Conservation (phyloP, 2,113 vertebrate genomes). For the Megaceryle maxima region DNA sequence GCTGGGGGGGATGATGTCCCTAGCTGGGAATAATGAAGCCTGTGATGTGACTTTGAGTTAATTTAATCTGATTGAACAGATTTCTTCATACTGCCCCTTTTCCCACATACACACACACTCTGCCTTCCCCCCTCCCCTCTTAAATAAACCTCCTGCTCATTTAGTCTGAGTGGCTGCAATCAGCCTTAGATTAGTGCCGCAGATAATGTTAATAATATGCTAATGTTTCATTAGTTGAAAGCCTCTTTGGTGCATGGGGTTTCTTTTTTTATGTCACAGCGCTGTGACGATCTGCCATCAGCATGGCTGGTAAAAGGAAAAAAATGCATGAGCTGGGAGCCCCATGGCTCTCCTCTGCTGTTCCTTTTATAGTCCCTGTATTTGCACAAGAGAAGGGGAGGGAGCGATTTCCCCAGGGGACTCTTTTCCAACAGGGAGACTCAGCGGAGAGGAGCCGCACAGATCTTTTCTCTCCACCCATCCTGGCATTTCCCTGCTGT, state of each 20-base stretch:
- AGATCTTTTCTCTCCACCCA: background rate
- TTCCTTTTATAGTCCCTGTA: background rate
- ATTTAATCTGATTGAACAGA: slow-evolving; percentile 60
- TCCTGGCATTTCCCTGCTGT: background rate
- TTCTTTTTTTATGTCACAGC: slow-evolving; percentile 70
- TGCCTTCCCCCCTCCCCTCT: slow-evolving; percentile 35
- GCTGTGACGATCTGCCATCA: slow-evolving; percentile 59
- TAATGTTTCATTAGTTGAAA: slow-evolving; percentile 92
- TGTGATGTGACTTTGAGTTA: slow-evolving; percentile 26
- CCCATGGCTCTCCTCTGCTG: slow-evolving; percentile 52
- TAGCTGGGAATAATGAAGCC: background rate
- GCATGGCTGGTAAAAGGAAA: slow-evolving; percentile 22
- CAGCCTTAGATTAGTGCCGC: slow-evolving; percentile 75
- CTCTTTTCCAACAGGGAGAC: background rate
- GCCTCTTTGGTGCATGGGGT: slow-evolving; percentile 68
- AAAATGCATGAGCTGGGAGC: slow-evolving; percentile 40
- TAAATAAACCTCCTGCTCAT: slow-evolving; percentile 81
- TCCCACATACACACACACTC: background rate
- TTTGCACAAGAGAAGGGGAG: slow-evolving; percentile 22
- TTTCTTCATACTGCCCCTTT: slow-evolving; percentile 46
- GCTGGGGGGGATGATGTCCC: background rate
- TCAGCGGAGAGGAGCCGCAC: background rate
- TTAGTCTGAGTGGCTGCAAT: slow-evolving; percentile 81
- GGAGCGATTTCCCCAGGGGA: background rate
- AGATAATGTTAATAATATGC: slow-evolving; percentile 86